phyloP scores from a whole-genome alignment of 2,113 vertebrate genomes.

The Microtus richardsoni region DNA sequence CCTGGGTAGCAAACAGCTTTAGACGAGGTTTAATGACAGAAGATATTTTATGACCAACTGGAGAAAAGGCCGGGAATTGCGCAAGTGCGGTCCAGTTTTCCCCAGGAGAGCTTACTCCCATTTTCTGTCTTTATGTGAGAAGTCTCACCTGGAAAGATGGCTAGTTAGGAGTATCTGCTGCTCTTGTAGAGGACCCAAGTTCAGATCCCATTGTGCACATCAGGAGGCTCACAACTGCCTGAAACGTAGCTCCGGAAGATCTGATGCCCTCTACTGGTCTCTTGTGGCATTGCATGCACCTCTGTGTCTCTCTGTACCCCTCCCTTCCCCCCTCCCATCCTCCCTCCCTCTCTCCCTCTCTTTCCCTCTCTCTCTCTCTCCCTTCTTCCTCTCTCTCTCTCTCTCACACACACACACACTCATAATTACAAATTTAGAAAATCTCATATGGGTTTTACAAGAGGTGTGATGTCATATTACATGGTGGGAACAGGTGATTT shows the following conservation, averaged over 20 bases:
- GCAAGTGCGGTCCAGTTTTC: background rate
- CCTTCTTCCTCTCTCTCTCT: too few relatives aligned
- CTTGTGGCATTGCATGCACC: background rate
- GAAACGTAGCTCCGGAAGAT: background rate
- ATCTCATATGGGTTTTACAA: background rate
- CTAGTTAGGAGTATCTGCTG: background rate
- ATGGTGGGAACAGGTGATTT: background rate
- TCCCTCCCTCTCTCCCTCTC: too few relatives aligned
- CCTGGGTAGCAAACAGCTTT: background rate
- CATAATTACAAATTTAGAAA: background rate
- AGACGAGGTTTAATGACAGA: background rate
- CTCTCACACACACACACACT: too few relatives aligned
- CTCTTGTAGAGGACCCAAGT: background rate
- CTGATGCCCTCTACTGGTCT: background rate
- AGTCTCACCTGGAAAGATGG: background rate
- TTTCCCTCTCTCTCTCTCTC: too few relatives aligned
- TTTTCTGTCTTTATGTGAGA: background rate
- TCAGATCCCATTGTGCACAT: background rate
- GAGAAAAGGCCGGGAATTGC: background rate
- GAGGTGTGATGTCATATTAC: background rate
- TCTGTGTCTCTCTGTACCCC: too few relatives aligned
- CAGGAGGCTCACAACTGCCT: background rate
- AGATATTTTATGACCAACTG: background rate
- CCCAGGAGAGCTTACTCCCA: background rate
- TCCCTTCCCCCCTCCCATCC: too few relatives aligned